Evolutionary conservation across 2,797 vertebrate species (phyloP), one percentile per base, ranked within the genome.

Genomic region (Diglossa cyanea): DNA sequence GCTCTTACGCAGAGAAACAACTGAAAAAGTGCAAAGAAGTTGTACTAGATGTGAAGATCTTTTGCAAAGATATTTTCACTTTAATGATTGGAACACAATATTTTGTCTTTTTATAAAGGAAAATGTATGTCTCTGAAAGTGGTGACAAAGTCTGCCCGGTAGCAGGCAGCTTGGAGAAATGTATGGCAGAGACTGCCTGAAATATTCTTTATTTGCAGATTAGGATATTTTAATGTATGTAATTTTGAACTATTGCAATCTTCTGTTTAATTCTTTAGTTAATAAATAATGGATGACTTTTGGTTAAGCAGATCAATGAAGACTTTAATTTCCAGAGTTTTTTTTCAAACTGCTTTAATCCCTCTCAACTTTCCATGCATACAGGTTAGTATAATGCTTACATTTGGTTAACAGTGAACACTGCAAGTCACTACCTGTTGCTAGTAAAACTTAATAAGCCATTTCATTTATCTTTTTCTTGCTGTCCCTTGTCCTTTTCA

Each of bases 21-120:
- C 28, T 88, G 50, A 39, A 88, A 75, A 86, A 54, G 20, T 68
- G 17, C 5, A 26, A 39, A 72, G 10, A 73, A 79, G 58, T 86
- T 95, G 33, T 44, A 88, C 77, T 90, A 55, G 28, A 74, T 80
- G 13, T 79, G 54, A 91, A 95, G 17, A 91, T 84, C 15, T 87
- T 90, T 92, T 93, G 25, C 66, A 86, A 88, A 88, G 19, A 14
- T 88, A 67, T 91, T 94, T 97, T 94, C 44, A 71, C 26, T 93
- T 83, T 90, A 94, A 54, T 89, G 63, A 77, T 15, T 86, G 40
- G 42, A 94, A 50, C 76, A 78, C 17, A 84, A 68, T 37, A 90
- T 54, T 95, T 94, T 95, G 20, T 63, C 61, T 78, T 95, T 95
- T 92, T 83, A 17, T 61, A 81, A 87, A 73, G 16, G 48, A 88